Evolutionary conservation across 1,140 invertebrate species (phyloP), one percentile per base, ranked within the genome.

Genomic region (Antheraea pernyi): DNA sequence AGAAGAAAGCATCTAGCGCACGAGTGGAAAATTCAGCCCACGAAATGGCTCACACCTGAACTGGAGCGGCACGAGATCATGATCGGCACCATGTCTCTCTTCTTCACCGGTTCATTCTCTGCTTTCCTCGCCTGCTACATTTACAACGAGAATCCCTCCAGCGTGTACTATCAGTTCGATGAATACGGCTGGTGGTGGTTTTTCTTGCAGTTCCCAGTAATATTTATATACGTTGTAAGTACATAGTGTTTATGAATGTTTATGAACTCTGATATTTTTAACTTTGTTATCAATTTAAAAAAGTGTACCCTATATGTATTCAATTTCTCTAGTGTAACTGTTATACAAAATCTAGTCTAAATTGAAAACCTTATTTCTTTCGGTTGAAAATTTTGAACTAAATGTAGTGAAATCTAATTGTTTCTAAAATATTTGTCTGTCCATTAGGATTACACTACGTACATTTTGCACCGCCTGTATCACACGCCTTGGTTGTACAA

Each of bases 1-100:
- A 84, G 93, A 0, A 93, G 94, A 82, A 82, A 94, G 0, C 92
- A 95, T 76, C 74, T 83, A 5, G 84, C 95, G 0, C 86, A 95
- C 53, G 94, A 95, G 73, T 97, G 96, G 96, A 97, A 97, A 87
- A 95, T 96, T 72, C 96, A 97, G 76, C 95, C 95, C 0, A 92
- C 93, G 11, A 95, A 95, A 74, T 96, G 94, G 93, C 75, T 96
- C 3, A 86, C 94, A 0, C 94, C 94, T 0, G 94, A 96, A 63
- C 79, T 96, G 42, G 95, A 96, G 81, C 88, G 93, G 16, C 94
- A 96, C 74, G 95, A 96, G 83, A 95, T 97, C 53, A 91, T 95
- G 59, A 74, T 95, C 6, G 95, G 95, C 3, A 94, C 93, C 0
- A 59, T 94, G 0, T 94, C 94, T 2, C 86, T 97, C 9, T 70